Base-by-base conservation (phyloP, 2,888 invertebrate genomes). In the Pediacus dermestoides region DNA sequence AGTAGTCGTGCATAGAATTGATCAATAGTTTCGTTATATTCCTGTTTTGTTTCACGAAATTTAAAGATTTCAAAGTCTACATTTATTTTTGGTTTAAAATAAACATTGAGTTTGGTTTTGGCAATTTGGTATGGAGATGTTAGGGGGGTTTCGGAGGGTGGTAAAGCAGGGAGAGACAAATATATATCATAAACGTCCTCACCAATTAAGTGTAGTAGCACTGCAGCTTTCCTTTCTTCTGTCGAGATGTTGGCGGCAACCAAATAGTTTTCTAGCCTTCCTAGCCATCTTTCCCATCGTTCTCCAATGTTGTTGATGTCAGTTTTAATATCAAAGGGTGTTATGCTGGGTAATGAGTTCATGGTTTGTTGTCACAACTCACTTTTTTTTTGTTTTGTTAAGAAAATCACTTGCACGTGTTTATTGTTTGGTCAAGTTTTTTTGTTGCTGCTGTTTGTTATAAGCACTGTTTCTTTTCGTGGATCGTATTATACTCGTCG, bases 11-110 rank as follows among this genome's bases (percentile, higher is more conserved):
- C n/a, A n/a, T n/a, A 7, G 10, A 6, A 25, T 6, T n/a, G 9
- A 10, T 25, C 11, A 11, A n/a, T 25, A 9, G 25, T 31, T n/a
- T 25, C 25, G 8, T 25, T 26, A 16, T 37, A 25, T 34, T 23
- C 8, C 14, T 34, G 34, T 34, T 34, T 34, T 4, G 23, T 7
- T n/a, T 34, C 13, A 8, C 34, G 4, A 25, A 34, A 34, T 12
- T 34, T 34, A 14, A 23, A 34, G 14, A 34, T 15, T 13, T 34
- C 34, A 25, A 34, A 34, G 4, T 34, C 34, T 16, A 12, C 10
- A 14, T 34, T 34, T 3, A 25, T 10, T 25, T 23, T 12, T 4
- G 34, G 34, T 8, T 9, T 3, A 15, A 34, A 34, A 25, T 34
- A 25, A 8, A 4, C n/a, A 15, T 25, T 22, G 12, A 34, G 25